Conservation (phyloP, 2,888 invertebrate species). For the Tenthredo notha region DNA sequence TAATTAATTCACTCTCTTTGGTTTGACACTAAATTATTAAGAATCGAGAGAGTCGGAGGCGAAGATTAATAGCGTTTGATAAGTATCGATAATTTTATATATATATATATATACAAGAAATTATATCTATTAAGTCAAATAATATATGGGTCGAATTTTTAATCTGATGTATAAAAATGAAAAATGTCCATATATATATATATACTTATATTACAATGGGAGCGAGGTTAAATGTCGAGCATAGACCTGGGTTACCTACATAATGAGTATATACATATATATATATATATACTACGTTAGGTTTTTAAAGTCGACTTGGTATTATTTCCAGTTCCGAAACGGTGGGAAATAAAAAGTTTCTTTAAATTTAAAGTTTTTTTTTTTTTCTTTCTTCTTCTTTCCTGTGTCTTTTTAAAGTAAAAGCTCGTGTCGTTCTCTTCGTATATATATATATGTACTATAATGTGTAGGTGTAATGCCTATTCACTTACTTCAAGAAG, state of each 20-base stretch:
- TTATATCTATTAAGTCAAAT: no score
- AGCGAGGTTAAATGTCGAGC: conserved; percentile 48
- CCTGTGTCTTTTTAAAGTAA: no score
- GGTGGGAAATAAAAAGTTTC: background rate
- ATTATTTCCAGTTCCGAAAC: background rate
- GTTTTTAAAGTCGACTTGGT: background rate
- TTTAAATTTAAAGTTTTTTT: background rate
- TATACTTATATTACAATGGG: background rate
- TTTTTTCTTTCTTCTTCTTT: background rate
- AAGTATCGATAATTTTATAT: no score
- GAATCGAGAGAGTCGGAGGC: background rate
- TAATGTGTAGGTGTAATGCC: background rate
- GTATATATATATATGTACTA: no score
- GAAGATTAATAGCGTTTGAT: no score
- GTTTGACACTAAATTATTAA: background rate
- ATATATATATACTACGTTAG: background rate
- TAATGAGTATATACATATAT: background rate
- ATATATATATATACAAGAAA: no score
- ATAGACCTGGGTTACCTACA: conserved; percentile 1
- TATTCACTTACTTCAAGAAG: background rate
- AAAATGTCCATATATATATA: background rate
- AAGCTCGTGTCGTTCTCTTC: background rate
- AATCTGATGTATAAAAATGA: background rate
- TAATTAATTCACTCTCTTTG: background rate
- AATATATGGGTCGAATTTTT: no score